These are phyloP conservation scores for Aporrectodea caliginosa DNA, from an alignment of 1,140 invertebrate species.

Conservation along the genomic window DNA sequence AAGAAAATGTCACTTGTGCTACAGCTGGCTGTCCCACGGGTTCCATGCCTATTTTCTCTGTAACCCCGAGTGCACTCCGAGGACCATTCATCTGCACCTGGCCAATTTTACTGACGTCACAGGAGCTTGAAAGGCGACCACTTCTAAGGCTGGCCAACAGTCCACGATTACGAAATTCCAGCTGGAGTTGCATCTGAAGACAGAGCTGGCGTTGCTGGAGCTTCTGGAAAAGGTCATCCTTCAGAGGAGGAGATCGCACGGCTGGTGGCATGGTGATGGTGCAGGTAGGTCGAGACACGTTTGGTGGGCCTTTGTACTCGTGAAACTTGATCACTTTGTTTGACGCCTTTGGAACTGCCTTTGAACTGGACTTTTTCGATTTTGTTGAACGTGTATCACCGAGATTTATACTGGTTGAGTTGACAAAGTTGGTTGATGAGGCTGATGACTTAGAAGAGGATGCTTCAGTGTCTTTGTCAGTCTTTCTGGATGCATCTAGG, in stretches of 20 bases:
- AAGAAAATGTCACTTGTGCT: not conserved
- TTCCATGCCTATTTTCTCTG: not conserved
- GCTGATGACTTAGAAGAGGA: not conserved
- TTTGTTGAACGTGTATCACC: constrained; percentile 68
- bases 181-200: constrained; percentile 1
- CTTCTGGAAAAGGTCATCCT: constrained; percentile 32
- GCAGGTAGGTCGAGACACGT: constrained; percentile 64
- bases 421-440: no score
- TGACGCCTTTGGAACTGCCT: constrained; percentile 67
- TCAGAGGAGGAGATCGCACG: constrained; percentile 22
- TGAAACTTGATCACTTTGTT: constrained; percentile 87
- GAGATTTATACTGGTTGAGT: no score
- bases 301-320: constrained; percentile 95
- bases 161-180: not conserved
- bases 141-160: not conserved
- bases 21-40: not conserved
- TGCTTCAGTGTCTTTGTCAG: not conserved
- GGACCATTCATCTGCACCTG: not conserved
- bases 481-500: not conserved
- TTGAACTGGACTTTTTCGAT: constrained; percentile 80
- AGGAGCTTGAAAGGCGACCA: not conserved
- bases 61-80: not conserved
- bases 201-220: constrained; percentile 13
- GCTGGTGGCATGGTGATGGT: constrained; percentile 36
- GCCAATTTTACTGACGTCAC: not conserved